Evolutionary conservation across 2,113 vertebrate species (phyloP), one percentile per base, ranked within the genome.

Genomic region (Macquaria ambigua): DNA sequence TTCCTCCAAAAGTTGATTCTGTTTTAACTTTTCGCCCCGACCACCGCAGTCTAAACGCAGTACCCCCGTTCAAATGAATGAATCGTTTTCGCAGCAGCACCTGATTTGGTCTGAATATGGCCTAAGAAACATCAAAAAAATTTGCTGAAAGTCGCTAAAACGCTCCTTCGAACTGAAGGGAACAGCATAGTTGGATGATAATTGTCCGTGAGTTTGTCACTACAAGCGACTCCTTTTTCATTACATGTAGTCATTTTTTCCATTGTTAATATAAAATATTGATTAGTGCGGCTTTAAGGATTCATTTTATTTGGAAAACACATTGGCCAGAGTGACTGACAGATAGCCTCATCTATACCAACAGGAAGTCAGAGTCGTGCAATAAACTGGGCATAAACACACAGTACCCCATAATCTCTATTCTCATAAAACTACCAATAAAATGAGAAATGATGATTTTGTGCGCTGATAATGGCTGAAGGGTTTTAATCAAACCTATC

Each of bases 301-400:
- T 37, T 39, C 15, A 52, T 63, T 74, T 74, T 46, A 59, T 74
- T 74, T 34, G 18, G 48, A 25, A 61, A 21, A 74, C n/a, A 58
- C 37, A 59, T 58, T 58, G n/a, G n/a, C n/a, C 3, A 9, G 37
- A 66, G 37, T 41, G 37, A 39, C n/a, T 16, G 37, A 67, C 64
- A 67, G 23, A n/a, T 12, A 20, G 8, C 25, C 28, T 8, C 18
- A 48, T 67, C 23, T 50, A 48, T 9, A 70, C 16, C 43, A 70
- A 53, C 28, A 53, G 25, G 46, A 52, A 21, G 66, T n/a, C 12
- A 31, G 15, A 50, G 66, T 28, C 43, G 9, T 31, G 43, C 15
- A 50, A 21, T 70, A 28, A 52, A 37, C 0, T 7, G 4, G 67
- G 8, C 25, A 34, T 3, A 14, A 23, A 23, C 20, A 37, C 48